Evolutionary conservation across 1,140 invertebrate species (phyloP), one percentile per base, ranked within the genome.

Genomic region (Saccostrea glomerata): DNA sequence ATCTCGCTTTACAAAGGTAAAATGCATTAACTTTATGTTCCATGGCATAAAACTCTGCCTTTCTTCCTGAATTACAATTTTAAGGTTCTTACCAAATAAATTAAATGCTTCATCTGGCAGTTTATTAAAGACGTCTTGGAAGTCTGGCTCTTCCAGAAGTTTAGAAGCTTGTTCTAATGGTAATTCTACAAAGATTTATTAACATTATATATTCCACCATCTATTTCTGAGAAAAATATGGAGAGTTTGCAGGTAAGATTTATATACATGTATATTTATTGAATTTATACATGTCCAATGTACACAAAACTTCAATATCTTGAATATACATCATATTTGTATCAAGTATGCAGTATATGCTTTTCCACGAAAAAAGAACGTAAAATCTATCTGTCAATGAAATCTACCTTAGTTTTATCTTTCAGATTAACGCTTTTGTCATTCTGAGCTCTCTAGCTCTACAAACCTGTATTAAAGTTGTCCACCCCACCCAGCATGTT

Each of bases 31-130:
- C 30, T 36, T 36, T 36, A 36, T 47, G 47, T 47, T 47, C 9
- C 47, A 47, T 5, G 6, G 47, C 47, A 36, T 36, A 36, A 58
- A 58, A 58, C 56, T 58, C 11, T 58, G 11, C 15, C 56, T 13
- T 60, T 20, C 13, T 0, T 60, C 12, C 58, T 60, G 13, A 60
- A 20, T 60, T 58, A 58, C 56, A 11, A 58, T 13, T 13, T 13
- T 0, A 36, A 12, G 13, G 13, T 77, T 15, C 23, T 77, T 77
- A 77, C 70, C 96, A 95, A 98, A 98, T 87, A 98, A 96, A 94
- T 98, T 98, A 94, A 99, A 98, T 92, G 98, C 98, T 95, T 98
- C 98, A 90, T 98, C 97, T 86, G 98, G 97, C 92, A 98, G 97
- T 93, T 98, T 97, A 94, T 97, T 98, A 82, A 98, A 96, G 56